phyloP scores from a whole-genome alignment of 2,797 vertebrate species.

The Rhabdophis nuchalis region DNA sequence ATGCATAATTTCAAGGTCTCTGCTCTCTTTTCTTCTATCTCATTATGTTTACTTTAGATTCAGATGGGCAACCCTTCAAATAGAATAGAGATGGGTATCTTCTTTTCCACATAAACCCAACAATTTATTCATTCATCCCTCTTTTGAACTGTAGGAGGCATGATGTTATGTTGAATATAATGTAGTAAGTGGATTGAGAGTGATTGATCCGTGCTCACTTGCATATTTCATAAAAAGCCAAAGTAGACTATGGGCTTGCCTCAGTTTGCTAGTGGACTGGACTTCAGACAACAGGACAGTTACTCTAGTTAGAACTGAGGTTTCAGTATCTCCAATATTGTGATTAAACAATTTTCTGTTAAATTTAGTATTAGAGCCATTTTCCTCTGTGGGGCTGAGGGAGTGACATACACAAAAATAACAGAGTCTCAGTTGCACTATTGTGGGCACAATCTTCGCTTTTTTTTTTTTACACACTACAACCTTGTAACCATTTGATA shows the following conservation, averaged over 20 bases:
- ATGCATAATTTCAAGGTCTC: not conserved
- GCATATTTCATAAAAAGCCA: not conserved
- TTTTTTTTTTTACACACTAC: not conserved
- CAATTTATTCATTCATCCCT: not conserved
- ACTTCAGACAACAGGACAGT: not conserved
- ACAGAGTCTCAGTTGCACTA: not conserved
- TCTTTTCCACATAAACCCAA: not conserved
- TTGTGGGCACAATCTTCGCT: not conserved
- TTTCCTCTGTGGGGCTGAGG: not conserved
- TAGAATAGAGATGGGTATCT: not conserved
- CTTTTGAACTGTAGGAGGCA: not conserved
- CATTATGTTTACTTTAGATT: not conserved
- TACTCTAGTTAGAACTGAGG: not conserved
- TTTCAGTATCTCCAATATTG: not conserved
- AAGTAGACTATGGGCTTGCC: not conserved
- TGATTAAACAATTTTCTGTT: not conserved
- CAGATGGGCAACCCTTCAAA: not conserved
- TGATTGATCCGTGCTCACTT: not conserved
- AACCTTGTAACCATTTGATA: not conserved
- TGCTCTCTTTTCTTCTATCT: not conserved
- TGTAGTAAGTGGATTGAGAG: not conserved
- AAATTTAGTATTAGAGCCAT: not conserved
- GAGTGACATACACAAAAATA: not conserved
- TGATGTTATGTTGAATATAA: not conserved
- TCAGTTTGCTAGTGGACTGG: not conserved